Conservation (phyloP, 2,113 vertebrate species). For the Hystrix brachyura region DNA sequence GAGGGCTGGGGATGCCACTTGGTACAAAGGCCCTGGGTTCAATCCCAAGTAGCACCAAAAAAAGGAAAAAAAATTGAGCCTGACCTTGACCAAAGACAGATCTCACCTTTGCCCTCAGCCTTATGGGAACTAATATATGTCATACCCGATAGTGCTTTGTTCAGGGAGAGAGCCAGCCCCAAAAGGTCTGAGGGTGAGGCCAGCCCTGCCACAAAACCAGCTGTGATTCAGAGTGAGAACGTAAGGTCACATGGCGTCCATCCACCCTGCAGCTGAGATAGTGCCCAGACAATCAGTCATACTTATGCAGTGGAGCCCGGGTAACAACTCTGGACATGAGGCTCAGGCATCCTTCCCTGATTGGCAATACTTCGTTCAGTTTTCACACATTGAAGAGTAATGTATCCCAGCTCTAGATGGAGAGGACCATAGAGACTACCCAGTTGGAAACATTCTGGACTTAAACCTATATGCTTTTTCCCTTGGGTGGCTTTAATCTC, state of each 20-base stretch:
- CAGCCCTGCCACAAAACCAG: background rate
- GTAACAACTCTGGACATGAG: background rate
- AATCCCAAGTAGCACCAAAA: background rate
- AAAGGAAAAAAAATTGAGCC: background rate
- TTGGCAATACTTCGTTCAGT: background rate
- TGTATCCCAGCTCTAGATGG: background rate
- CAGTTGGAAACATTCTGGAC: background rate
- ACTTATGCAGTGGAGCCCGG: background rate
- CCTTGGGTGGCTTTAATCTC: background rate
- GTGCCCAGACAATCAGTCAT: background rate
- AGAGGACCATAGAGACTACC: background rate
- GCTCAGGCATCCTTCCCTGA: background rate
- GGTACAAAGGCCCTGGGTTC: background rate
- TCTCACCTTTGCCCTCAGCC: background rate
- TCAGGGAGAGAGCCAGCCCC: background rate
- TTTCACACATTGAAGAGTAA: background rate
- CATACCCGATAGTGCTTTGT: background rate
- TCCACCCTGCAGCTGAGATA: background rate
- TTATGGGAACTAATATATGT: background rate
- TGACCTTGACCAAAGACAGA: background rate
- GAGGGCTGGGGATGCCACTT: background rate
- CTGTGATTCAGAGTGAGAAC: background rate
- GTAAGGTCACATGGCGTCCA: background rate
- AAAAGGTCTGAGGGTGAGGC: background rate
- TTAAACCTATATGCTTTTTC: background rate